phyloP scores from a whole-genome alignment of 2,113 vertebrate genomes.

The Raphicerus campestris region DNA sequence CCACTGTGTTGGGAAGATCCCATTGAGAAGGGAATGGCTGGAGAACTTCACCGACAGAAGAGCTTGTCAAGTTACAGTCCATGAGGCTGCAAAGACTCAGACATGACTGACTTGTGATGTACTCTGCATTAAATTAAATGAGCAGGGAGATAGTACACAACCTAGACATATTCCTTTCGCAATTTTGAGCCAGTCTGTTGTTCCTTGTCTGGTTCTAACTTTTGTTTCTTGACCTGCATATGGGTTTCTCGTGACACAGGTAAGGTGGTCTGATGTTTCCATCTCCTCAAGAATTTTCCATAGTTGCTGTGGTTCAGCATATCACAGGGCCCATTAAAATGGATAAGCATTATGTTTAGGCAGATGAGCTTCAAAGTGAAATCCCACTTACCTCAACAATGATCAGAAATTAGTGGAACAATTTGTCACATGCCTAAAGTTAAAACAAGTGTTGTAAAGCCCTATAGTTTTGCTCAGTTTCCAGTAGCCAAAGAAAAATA shows the following conservation, averaged over 20 bases:
- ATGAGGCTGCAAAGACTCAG: not conserved
- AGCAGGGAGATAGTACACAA: not conserved
- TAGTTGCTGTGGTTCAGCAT: not conserved
- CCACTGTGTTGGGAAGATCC: not conserved
- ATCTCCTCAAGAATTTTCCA: not conserved
- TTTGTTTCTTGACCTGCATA: not conserved
- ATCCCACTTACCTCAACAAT: not conserved
- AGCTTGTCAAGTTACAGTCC: not conserved
- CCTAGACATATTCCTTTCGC: not conserved
- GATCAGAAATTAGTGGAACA: not conserved
- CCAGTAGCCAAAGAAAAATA: not conserved
- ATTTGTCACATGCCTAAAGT: not conserved
- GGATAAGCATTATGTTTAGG: not conserved
- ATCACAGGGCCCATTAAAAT: not conserved
- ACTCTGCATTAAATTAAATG: not conserved
- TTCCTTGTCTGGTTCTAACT: not conserved
- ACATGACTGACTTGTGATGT: not conserved
- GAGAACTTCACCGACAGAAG: not conserved
- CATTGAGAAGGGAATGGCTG: not conserved
- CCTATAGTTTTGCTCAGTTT: not conserved
- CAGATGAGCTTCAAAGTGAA: not conserved
- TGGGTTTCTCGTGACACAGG: not conserved
- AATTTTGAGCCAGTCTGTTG: not conserved
- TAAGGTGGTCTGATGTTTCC: not conserved
- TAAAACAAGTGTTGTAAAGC: not conserved